Base-by-base conservation (phyloP, 2,797 vertebrate species). In the Sphenodon punctatus region DNA sequence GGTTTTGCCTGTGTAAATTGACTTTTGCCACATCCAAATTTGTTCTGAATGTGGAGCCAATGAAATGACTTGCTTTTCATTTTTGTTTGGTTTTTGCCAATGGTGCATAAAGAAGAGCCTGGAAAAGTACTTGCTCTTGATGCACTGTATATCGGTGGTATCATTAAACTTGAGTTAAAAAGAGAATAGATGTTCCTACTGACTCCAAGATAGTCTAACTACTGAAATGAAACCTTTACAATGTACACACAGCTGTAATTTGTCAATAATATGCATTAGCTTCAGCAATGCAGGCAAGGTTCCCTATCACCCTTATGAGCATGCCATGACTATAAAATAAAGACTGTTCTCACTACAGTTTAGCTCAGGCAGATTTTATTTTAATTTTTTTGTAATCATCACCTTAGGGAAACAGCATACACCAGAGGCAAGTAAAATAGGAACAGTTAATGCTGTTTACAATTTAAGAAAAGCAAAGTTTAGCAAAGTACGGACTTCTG, bases 391-490 rank as follows among this genome's bases (percentile, higher is more conserved):
- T n/a, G 42, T 64, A 75, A 77, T 32, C 14, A n/a, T 32, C 9
- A 66, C 23, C 32, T 86, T 68, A 77, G 43, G 46, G 58, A 67
- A 88, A 89, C 15, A 8, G n/a, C 73, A 8, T 4, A 1, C 38
- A 77, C 63, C 12, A 70, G 74, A 82, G 69, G n/a, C 20, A 69
- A 80, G 67, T 45, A 70, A 73, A 56, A 80, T 15, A 63, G 15
- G 38, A 88, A 75, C 68, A 36, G 19, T 55, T 80, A 82, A 68
- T 61, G 16, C 15, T 84, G 19, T 75, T 67, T 82, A 15, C 56
- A 72, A 39, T 67, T 78, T 72, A 68, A 30, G 22, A 88, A 78
- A 65, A 76, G 20, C 6, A 10, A 71, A 68, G 42, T 85, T 38
- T 78, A 63, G 48, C 10, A 49, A 77, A 82, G 55, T 43, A 45